phyloP scores from a whole-genome alignment of 2,113 vertebrate genomes.

The Kryptolebias marmoratus region DNA sequence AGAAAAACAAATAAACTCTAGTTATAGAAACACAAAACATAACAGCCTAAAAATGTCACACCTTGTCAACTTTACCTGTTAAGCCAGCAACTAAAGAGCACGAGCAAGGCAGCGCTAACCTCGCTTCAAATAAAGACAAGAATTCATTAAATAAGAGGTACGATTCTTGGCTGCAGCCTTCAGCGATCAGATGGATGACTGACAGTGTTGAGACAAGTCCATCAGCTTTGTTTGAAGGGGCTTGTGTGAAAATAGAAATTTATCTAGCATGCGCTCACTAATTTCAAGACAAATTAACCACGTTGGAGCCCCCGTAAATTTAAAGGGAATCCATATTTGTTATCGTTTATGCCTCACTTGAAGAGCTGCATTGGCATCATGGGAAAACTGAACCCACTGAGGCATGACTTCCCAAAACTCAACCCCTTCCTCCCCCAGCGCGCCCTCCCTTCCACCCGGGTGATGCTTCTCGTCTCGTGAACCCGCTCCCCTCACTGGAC shows the following conservation, averaged over 20 bases:
- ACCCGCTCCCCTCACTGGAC: constrained; percentile 84
- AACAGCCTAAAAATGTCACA: constrained; percentile 70
- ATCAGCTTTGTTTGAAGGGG: constrained; percentile 63
- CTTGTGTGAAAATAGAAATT: constrained; percentile 61
- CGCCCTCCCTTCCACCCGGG: constrained; percentile 35
- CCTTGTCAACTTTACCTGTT: constrained; percentile 47
- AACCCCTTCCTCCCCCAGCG: constrained; percentile 13
- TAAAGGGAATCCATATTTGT: constrained; percentile 50
- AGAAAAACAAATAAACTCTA: constrained; percentile 59
- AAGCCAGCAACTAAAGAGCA: constrained; percentile 62
- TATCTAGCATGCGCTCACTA: constrained; percentile 63
- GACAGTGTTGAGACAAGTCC: constrained; percentile 74
- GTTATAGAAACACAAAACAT: constrained; percentile 70
- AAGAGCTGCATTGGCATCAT: constrained; percentile 32
- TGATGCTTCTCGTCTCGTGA: constrained; percentile 22
- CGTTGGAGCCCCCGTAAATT: constrained; percentile 50
- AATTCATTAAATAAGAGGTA: constrained; percentile 79
- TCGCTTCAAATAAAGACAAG: constrained; percentile 64
- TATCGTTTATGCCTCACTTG: constrained; percentile 53
- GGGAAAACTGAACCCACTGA: constrained; percentile 42
- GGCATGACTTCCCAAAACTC: constrained; percentile 50
- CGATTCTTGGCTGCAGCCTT: constrained; percentile 64
- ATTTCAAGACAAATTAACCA: constrained; percentile 65
- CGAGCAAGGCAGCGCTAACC: constrained; percentile 59
- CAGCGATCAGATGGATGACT: constrained; percentile 62